These are phyloP conservation scores for Pogonocichla stellata DNA, from an alignment of 2,113 vertebrate genomes.

Conservation along the genomic window DNA sequence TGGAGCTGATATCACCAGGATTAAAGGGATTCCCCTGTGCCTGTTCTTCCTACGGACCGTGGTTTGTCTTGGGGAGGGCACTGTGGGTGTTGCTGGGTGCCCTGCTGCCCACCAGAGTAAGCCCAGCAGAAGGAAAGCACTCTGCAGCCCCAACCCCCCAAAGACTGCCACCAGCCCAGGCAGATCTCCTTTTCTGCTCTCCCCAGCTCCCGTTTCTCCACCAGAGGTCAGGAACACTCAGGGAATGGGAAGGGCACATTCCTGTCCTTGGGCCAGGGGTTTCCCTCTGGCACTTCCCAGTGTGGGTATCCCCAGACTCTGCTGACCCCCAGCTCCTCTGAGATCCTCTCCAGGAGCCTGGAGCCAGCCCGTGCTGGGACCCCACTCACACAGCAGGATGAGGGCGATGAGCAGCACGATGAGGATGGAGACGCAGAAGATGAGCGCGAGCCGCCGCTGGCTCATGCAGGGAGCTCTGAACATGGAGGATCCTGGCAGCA, in stretches of 20 bases:
- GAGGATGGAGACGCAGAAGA: constrained; percentile 70
- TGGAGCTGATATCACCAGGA: neutral
- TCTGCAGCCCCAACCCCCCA: neutral
- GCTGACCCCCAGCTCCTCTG: neutral
- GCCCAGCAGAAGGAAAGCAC: neutral
- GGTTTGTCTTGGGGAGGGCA: fast-evolving
- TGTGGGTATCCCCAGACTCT: neutral
- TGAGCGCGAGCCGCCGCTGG: constrained; percentile 64
- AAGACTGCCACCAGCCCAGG: fast-evolving
- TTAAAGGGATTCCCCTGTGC: neutral
- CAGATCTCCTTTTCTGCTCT: neutral
- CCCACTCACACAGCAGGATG: constrained; percentile 76
- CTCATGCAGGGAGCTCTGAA: constrained; percentile 70
- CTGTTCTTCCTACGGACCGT: fast-evolving
- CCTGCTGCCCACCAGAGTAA: fast-evolving
- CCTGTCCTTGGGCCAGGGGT: neutral
- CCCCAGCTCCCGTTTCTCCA: neutral
- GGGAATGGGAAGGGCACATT: neutral
- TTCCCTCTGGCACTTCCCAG: neutral
- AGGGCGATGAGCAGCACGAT: constrained; percentile 70
- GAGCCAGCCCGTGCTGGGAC: fast-evolving
- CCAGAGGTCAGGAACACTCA: constrained; percentile 30
- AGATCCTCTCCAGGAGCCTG: neutral
- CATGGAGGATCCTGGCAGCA: constrained; percentile 46
- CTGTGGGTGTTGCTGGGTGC: neutral